A percentile compares a stretch with the other conserved stretches of the same genome.
phyloP scores from a whole-genome alignment of 2,888 invertebrate genomes.

The Xylota sylvarum region DNA sequence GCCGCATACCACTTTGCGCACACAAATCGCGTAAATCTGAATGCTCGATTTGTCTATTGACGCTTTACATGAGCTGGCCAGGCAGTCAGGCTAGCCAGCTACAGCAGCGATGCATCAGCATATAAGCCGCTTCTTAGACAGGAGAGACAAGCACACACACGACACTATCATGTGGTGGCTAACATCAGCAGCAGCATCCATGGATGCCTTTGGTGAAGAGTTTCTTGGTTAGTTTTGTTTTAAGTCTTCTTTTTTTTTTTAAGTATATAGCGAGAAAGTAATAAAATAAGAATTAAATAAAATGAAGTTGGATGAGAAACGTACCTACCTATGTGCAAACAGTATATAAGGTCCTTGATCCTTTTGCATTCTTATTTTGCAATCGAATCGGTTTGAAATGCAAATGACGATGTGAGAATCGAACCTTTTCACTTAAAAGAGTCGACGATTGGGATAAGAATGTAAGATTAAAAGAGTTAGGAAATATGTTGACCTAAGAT shows the following conservation, averaged over 20 bases:
- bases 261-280: constrained; percentile 56
- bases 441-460: too few species aligned
- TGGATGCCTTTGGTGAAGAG: constrained; percentile 26
- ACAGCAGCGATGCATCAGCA: constrained; percentile 44
- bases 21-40: constrained; percentile 76
- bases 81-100: constrained; percentile 25
- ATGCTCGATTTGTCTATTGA: constrained; percentile 77
- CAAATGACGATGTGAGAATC: too few species aligned
- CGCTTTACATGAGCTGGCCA: constrained; percentile 70
- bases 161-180: constrained; percentile 35
- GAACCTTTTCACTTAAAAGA: too few species aligned
- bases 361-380: constrained; percentile 23
- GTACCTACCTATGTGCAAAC: background rate
- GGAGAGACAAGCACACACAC: constrained; percentile 32
- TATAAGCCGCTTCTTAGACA: constrained; percentile 58
- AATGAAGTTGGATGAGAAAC: background rate
- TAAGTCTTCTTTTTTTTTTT: background rate
- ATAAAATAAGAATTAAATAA: constrained; percentile 50
- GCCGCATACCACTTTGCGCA: constrained; percentile 64
- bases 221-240: constrained; percentile 34
- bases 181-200: constrained; percentile 42
- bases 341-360: constrained; percentile 44
- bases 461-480: too few species aligned
- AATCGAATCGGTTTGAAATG: background rate
- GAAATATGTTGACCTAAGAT: too few species aligned